Evolutionary conservation across 30 jellyfish, hydroid and myxozoan species (phyloP), one percentile per base, ranked within the genome.

Genomic region (Aurelia coerulea): DNA sequence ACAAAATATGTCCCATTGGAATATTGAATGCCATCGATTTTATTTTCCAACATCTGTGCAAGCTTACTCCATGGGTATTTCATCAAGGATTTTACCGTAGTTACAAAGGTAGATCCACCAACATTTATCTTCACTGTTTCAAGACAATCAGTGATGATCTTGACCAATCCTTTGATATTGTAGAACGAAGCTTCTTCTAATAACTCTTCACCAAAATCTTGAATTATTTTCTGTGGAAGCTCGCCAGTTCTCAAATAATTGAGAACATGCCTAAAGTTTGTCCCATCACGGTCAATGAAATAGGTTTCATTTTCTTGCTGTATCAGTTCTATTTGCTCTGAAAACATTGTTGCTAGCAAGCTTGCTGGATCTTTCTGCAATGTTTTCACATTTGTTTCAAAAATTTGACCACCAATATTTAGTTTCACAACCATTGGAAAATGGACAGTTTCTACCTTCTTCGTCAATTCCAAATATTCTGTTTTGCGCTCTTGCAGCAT

Each of bases 231-330:
- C 7, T 10, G 29, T 14, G 68, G 41, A 4, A 72, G 18, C 68
- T 31, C 42, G 13, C 83, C 83, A 37, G 14, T 11, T 19, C 83
- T 72, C 51, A 72, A 37, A 37, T 72, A 72, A 72, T 72, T 72
- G 23, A 72, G 29, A 17, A 72, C 33, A 72, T 72, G 83, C 5
- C 59, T 37, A 72, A 72, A 72, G 42, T 35, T 32, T 12, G 83
- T 35, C 4, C 83, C 83, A 41, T 72, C 83, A 37, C 68, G 83
- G 53, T 72, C 83, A 12, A 72, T 41, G 37, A 72, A 72, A 35
- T 35, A 72, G 14, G 83, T 37, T 37, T 65, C 83, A 50, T 72
- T 51, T 18, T 72, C 42, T 31, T 72, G 37, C 33, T 72, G 16
- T 14, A 9, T 31, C 41, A 72, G 42, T 13, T 72, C 42, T 16